A percentile compares a stretch with the other conserved stretches of the same genome.
Conservation (phyloP, 2,797 vertebrate species). For the Pteropus rufus region DNA sequence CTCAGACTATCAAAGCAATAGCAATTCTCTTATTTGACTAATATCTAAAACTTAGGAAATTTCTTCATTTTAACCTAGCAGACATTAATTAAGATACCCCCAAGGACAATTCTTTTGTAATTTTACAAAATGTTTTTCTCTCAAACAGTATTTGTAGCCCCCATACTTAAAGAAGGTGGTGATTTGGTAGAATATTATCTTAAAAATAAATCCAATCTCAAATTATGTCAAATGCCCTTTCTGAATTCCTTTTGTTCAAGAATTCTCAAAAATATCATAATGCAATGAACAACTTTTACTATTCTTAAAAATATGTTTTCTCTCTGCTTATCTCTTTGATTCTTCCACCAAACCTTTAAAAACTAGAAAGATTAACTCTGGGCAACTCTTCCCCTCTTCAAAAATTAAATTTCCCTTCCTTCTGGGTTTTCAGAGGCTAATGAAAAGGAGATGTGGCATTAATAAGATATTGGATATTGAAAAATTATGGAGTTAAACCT, state of each 20-base stretch:
- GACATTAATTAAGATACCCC: neutral
- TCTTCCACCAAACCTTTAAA: constrained; percentile 18
- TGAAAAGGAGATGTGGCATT: neutral
- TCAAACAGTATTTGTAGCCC: neutral
- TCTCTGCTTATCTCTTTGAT: neutral
- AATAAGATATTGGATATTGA: neutral
- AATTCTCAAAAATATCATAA: constrained; percentile 22
- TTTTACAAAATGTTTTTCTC: constrained; percentile 25
- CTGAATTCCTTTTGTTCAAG: constrained; percentile 7
- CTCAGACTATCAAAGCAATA: neutral
- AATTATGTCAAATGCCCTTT: neutral
- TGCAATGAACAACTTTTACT: neutral
- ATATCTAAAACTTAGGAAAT: neutral
- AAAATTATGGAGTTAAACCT: neutral
- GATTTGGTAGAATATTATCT: neutral
- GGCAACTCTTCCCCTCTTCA: constrained; percentile 13
- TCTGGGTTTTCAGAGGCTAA: constrained; percentile 21
- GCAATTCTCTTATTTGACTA: constrained; percentile 8
- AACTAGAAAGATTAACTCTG: neutral
- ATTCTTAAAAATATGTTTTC: neutral
- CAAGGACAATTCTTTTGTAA: neutral
- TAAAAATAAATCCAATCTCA: constrained; percentile 23
- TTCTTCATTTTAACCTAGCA: neutral
- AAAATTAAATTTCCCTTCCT: constrained; percentile 43
- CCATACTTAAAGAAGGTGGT: neutral